Base-by-base conservation (phyloP, 2,113 vertebrate genomes). In the Cephalopterus ornatus region DNA sequence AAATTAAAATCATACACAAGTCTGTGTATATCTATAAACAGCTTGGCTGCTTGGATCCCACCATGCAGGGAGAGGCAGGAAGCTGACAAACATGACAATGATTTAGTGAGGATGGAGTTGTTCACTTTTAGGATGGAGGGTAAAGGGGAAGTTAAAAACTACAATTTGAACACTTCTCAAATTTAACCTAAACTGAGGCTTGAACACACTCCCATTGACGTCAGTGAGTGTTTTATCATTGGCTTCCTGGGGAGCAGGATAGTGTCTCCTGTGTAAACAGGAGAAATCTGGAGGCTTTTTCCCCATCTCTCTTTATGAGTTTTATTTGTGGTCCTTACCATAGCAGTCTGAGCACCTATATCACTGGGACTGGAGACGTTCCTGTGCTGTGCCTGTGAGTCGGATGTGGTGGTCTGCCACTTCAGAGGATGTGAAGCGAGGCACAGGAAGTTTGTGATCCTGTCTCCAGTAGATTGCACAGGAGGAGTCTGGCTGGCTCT, bases 1-100 rank as follows among this genome's bases (percentile, higher is more conserved):
- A 96, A 96, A 97, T 96, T 95, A 89, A 95, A 94, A 96, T 96
- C 93, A 86, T 84, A 61, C 89, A 94, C 70, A 76, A 84, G 73
- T 66, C 77, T 96, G 42, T 92, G 56, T 62, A 39, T 73, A 85
- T 95, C 89, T 93, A 81, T 93, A 96, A 96, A 95, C 81, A 96
- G 77, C 75, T 79, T 83, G n/a, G 44, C 94, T 94, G 49, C 63
- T 78, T 95, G 88, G 71, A 95, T 95, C 74, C 68, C 53, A 77
- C 75, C 65, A 67, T 1, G 32, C 72, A 86, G 95, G 95, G 88
- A 93, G 85, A 92, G 92, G 90, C 95, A 92, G 93, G 90, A 97
- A 97, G 75, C 78, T 95, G 93, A 92, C 95, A 90, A 80, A 80
- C 24, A 72, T 2, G 12, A 80, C 67, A 92, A 90, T 96, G 95